Base-by-base conservation (phyloP, 1,140 invertebrate species). In the Palaemon carinicauda region DNA sequence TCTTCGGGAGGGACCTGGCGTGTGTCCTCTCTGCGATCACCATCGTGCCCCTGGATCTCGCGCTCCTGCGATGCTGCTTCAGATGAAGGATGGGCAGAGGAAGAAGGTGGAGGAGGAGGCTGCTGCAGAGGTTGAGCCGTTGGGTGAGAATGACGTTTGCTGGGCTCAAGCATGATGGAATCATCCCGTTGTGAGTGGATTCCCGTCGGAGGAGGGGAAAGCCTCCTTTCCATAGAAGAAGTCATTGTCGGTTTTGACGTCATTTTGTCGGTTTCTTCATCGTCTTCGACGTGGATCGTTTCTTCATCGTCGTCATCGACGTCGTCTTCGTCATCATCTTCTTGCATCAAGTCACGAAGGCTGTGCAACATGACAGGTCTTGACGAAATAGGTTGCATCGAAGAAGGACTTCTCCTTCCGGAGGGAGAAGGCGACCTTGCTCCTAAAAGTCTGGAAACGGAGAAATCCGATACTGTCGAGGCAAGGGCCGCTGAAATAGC, bases 401-500 rank as follows among this genome's bases (percentile, higher is more conserved):
- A 51, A 10, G 27, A 71, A 12, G 10, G 80, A 5, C 41, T 41
- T 41, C 41, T 41, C 41, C 41, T 41, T 4, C 41, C 41, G 12
- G 41, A 41, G 41, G 41, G 41, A 4, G 80, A 27, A 0, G 80
- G 80, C 24, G 74, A 52, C n/a, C 33, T 29, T 7, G 56, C 15
- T 50, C 41, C 84, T 1, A 86, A 52, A 3, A 86, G 84, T 3
- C 84, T 56, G 15, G 84, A 86, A 17, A 86, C 84, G 0, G 84
- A 86, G 77, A 80, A 86, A n/a, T 86, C 84, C 14, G 84, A 86
- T n/a, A 78, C 33, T 12, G 74, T 73, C 21, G 83, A 79, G n/a
- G 56, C 74, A n/a, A 71, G 33, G 50, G 51, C 56, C n/a, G 73
- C 53, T 5, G 82, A 60, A 27, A 56, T 41, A 12, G 74, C 15